These are phyloP conservation scores for Cenopis cana DNA, from an alignment of 2,888 invertebrate species.

Conservation along the genomic window DNA sequence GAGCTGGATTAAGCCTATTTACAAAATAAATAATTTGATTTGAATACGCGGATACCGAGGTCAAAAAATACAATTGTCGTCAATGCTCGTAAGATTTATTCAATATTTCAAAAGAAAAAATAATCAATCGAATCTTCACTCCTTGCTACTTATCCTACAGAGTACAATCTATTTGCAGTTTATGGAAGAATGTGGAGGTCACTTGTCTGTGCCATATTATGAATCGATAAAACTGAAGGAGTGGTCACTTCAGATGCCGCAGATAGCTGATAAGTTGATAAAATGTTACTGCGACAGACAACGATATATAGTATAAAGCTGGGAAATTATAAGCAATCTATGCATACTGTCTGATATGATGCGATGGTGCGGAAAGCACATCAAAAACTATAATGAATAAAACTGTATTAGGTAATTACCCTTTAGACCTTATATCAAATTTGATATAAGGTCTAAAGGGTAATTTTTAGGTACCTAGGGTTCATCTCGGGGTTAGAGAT, in stretches of 20 bases:
- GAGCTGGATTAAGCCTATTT: too few species aligned
- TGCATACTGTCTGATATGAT: not conserved
- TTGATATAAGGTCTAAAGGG: too few species aligned
- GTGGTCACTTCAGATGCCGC: constrained; percentile 36
- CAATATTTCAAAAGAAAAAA: not conserved
- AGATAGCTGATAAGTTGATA: constrained; percentile 28
- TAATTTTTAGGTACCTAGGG: too few species aligned
- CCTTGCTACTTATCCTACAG: not conserved
- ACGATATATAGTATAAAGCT: not conserved
- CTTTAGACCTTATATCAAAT: too few species aligned
- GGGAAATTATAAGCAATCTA: not conserved
- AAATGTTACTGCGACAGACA: not conserved
- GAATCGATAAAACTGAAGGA: constrained; percentile 26
- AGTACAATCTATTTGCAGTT: not conserved
- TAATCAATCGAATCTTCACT: not conserved
- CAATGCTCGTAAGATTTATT: not conserved
- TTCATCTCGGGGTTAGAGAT: too few species aligned
- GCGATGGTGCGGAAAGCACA: not conserved
- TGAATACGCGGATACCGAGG: not conserved
- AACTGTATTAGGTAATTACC: too few species aligned
- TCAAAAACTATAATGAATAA: not conserved
- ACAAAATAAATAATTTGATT: too few species aligned
- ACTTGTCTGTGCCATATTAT: constrained; percentile 3
- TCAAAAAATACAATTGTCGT: not conserved
- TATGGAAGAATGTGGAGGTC: constrained; percentile 18